Conservation (phyloP, 1,140 invertebrate species). For the Mesaphorura yosii region DNA sequence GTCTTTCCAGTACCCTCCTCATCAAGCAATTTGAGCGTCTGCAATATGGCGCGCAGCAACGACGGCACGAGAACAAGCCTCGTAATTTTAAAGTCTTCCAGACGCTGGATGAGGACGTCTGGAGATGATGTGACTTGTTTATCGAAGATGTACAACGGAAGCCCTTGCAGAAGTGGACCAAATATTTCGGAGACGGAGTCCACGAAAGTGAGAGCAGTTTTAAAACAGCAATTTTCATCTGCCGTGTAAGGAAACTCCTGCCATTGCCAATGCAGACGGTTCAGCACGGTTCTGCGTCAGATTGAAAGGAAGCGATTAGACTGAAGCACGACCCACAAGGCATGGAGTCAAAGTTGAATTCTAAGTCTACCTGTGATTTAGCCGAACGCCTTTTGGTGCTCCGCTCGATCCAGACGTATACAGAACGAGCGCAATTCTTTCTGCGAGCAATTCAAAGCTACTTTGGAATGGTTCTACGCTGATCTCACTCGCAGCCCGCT, state of each 20-base stretch:
- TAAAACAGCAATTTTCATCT: conserved; percentile 64
- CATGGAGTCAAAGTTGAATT: neutral
- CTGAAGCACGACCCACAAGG: too few relatives aligned
- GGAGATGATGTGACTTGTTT: conserved; percentile 60
- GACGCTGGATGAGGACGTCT: conserved; percentile 50
- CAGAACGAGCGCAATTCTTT: conserved; percentile 55
- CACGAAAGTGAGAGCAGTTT: conserved; percentile 77
- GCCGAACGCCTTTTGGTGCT: conserved; percentile 77
- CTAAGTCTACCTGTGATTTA: conserved; percentile 49
- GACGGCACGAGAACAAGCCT: conserved; percentile 72
- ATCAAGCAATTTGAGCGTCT: conserved; percentile 46
- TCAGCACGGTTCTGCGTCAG: conserved; percentile 48
- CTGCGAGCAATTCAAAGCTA: conserved; percentile 1
- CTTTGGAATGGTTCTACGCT: conserved; percentile 3
- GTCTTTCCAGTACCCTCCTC: conserved; percentile 1
- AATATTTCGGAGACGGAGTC: conserved; percentile 77
- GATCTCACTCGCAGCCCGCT: neutral
- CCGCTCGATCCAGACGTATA: conserved; percentile 92
- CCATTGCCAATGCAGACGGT: conserved; percentile 76
- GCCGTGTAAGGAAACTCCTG: conserved; percentile 53
- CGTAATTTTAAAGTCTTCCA: conserved; percentile 59
- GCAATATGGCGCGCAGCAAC: conserved; percentile 58
- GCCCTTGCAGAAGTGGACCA: conserved; percentile 61
- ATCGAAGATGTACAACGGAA: conserved; percentile 54
- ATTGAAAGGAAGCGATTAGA: neutral